Percentiles rank a stretch among this genome's conserved stretches.
These are phyloP conservation scores for Drosophila conformis DNA, from an alignment of 2,888 invertebrate species.

Conservation along the genomic window DNA sequence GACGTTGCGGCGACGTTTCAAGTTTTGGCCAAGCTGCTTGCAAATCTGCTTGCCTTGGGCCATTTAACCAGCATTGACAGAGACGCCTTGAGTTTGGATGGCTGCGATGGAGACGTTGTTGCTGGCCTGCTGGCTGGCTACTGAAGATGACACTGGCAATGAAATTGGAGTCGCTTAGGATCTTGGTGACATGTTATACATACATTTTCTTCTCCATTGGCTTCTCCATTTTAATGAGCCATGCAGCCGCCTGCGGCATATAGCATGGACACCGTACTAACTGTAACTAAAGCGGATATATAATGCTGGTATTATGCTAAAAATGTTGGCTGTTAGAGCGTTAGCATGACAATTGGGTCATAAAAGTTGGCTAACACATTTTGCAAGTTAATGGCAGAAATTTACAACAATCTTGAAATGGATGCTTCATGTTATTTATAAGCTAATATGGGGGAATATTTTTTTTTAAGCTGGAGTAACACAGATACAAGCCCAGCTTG, in stretches of 20 bases:
- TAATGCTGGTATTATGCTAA: slow-evolving; percentile 22
- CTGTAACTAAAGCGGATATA: slow-evolving; percentile 35
- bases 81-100: slow-evolving; percentile 42
- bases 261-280: slow-evolving; percentile 34
- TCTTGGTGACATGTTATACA: slow-evolving; percentile 32
- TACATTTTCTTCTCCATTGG: slow-evolving; percentile 4
- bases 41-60: slow-evolving; percentile 64
- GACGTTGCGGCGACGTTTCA: slow-evolving; percentile 50
- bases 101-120: slow-evolving; percentile 18
- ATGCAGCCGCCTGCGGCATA: slow-evolving; percentile 28
- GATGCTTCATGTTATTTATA: neutral
- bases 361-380: slow-evolving; percentile 1
- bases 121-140: neutral
- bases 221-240: slow-evolving; percentile 44
- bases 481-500: neutral
- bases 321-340: slow-evolving; percentile 20
- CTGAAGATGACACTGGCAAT: slow-evolving; percentile 55
- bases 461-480: neutral
- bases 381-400: neutral
- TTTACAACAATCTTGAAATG: neutral
- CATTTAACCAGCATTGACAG: slow-evolving; percentile 52
- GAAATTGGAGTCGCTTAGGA: slow-evolving; percentile 43
- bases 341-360: slow-evolving; percentile 11
- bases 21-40: slow-evolving; percentile 49
- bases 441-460: neutral